These are phyloP conservation scores for Lepidostoma basale DNA, from an alignment of 1,140 invertebrate species.

Conservation along the genomic window DNA sequence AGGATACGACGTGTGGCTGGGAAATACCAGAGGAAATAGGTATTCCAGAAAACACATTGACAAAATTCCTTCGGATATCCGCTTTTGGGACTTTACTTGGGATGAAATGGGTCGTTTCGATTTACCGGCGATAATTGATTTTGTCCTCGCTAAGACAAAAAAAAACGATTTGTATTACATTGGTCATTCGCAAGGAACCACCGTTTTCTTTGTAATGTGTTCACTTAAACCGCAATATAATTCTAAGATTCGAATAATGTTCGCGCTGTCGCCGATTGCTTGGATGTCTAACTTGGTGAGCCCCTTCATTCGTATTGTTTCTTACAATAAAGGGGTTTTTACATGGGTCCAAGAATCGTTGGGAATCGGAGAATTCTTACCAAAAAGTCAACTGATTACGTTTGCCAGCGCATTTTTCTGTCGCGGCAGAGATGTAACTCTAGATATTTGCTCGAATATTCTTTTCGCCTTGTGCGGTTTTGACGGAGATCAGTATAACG, in stretches of 20 bases:
- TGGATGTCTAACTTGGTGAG: conserved; percentile 59
- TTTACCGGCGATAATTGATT: conserved; percentile 70
- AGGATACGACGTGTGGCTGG: conserved; percentile 73
- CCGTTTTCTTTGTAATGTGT: conserved; percentile 62
- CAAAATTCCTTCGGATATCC: conserved; percentile 48
- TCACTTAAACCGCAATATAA: conserved; percentile 66
- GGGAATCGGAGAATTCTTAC: conserved; percentile 65
- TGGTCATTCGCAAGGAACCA: conserved; percentile 65
- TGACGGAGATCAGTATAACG: conserved; percentile 60
- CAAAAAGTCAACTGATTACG: conserved; percentile 58
- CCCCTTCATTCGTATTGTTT: conserved; percentile 51
- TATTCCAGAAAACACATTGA: conserved; percentile 62
- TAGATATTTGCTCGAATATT: conserved; percentile 62
- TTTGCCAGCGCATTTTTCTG: conserved; percentile 58
- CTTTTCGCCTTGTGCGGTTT: conserved; percentile 66
- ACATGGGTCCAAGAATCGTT: neutral
- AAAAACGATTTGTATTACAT: conserved; percentile 63
- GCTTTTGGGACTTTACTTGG: conserved; percentile 66
- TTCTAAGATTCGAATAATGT: conserved; percentile 58
- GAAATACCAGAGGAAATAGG: conserved; percentile 71
- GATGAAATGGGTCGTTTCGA: conserved; percentile 77
- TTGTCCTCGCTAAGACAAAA: conserved; percentile 62
- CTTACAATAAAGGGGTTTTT: neutral
- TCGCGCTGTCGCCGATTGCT: conserved; percentile 67
- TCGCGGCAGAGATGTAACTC: conserved; percentile 53